Base-by-base conservation (phyloP, 2,797 vertebrate species). In the Champsocephalus gunnari region DNA sequence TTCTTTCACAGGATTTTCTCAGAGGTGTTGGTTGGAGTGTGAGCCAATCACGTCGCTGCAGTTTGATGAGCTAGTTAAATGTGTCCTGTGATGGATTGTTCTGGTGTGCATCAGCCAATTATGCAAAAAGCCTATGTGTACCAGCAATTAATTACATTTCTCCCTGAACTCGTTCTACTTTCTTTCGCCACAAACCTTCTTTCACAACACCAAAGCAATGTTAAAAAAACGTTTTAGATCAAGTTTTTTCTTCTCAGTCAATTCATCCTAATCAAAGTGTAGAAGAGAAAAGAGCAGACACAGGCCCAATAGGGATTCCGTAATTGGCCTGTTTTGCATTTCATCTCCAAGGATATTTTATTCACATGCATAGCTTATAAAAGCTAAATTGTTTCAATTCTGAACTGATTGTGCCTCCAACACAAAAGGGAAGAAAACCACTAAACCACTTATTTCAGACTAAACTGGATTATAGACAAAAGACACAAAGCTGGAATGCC, bases 401-500 rank as follows among this genome's bases (percentile, higher is more conserved):
- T 94, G 85, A 91, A 89, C 84, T 93, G 89, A 93, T 95, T 94
- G 94, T 80, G 89, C 81, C 81, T 81, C 73, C 83, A 90, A 89
- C 68, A 91, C 87, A 87, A 85, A 90, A 80, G 82, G 38, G 45
- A 58, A 62, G 66, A 49, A 69, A 82, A 65, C 49, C 43, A 21
- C 45, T 95, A 94, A 96, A 96, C 83, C 91, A 95, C 81, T 95
- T 95, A 95, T 94, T 96, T 96, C 85, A 90, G 94, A 75, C 88
- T 94, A 94, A 97, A 96, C 87, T 95, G 93, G 93, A 94, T 96
- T 96, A 96, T 80, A 88, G 73, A 90, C 84, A 89, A 92, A 91
- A 86, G 81, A 91, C 78, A 91, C 87, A 88, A 91, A 92, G 89
- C 87, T 92, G 85, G 84, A 89, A 92, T 93, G 94, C 86, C 87